Base-by-base conservation (phyloP, 2,888 invertebrate species). In the Drosophila prolongata region DNA sequence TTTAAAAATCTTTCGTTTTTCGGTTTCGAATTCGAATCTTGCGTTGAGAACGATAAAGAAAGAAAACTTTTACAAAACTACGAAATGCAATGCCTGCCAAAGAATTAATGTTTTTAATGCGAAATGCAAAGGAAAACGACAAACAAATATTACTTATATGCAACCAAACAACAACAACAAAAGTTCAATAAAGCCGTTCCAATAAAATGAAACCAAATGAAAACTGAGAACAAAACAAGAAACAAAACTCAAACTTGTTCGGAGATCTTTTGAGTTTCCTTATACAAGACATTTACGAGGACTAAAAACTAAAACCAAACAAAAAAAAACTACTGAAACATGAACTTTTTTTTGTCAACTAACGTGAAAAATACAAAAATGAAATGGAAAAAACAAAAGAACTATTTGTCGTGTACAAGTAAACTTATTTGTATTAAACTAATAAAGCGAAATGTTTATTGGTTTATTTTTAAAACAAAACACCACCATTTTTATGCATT, bases 1-100 rank as follows among this genome's bases (percentile, higher is more conserved):
- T 53, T 77, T 81, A 65, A 4, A 47, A 66, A 65, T 73, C 60
- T 52, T 46, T 44, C 37, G 52, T 61, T 56, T 70, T 76, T 79
- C 69, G 60, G 75, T 80, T 83, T 84, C 74, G 66, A 71, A 58
- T 42, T 35, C 16, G 16, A 16, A 76, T 87, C 78, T 84, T 78
- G 71, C 54, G 76, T 66, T 61, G 46, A 62, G 40, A 46, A 61
- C 42, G 49, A 37, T n/a, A 16, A 6, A 53, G 24, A 53, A 55
- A 58, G 53, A 60, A 58, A 81, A 78, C 80, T 78, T 84, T 79
- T 89, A 90, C 90, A 90, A 90, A 90, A 89, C 79, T 85, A 88
- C 85, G 90, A 89, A 90, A 90, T 90, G 88, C 79, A 89, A 90
- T 90, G 90, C 90, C 90, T 90, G 90, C 90, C 90, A 90, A 84